Evolutionary conservation across 2,888 invertebrate genomes (phyloP), one percentile per base, ranked within the genome.

Genomic region (Copidosoma aretas): DNA sequence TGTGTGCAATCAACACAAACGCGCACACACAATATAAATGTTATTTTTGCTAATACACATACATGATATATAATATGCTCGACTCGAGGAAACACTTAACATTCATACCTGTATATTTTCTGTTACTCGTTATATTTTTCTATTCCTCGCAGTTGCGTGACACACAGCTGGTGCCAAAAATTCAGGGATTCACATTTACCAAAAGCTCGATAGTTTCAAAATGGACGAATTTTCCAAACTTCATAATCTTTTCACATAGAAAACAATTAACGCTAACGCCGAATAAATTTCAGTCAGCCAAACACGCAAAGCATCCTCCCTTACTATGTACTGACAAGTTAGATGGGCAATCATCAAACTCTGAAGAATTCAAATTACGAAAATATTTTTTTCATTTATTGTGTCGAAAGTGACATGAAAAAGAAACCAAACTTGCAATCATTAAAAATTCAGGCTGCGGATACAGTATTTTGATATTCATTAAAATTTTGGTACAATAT

Each of bases 141-240:
- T 54, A 22, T 59, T 59, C 52, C 49, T 64, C 39, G 41, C 3
- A 32, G 56, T 66, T 60, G 57, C 53, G 32, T 32, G 25, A 63
- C 46, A 63, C 46, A 60, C 25, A 71, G 62, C 60, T 60, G 43
- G 65, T 24, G 62, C 54, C 24, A 62, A 60, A 68, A 70, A 46
- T 46, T 46, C 15, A 46, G 43, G 32, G 46, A 64, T 67, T 67
- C 41, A 75, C 75, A 77, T 75, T 78, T 74, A 78, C 22, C 77
- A 78, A 77, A 82, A 83, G 81, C 81, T 82, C 81, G 82, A 77
- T 77, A 79, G 78, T 79, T 80, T 77, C 75, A 70, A 46, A 46
- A 77, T 82, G 81, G 81, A 82, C 81, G 82, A 80, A 80, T 81
- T 80, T 71, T 71, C 46, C 64, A 69, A 32, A 49, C 22, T 64